Conservation (phyloP, 2,113 vertebrate genomes). For the Phylloscopus trochiloides region DNA sequence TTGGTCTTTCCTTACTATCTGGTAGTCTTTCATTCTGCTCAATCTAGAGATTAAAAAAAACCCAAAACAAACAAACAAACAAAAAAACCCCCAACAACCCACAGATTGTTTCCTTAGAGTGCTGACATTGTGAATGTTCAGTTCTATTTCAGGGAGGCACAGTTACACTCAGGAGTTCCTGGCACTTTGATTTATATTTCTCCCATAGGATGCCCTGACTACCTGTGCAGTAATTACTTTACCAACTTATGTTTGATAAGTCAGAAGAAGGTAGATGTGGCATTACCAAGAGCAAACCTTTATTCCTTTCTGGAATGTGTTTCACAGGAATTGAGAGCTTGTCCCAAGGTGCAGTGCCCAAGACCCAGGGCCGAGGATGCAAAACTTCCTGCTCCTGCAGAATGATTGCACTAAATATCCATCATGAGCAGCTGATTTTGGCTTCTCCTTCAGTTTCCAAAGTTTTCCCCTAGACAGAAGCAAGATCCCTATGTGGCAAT, state of each 20-base stretch:
- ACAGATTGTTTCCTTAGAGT: not conserved
- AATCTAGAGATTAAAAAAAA: not conserved
- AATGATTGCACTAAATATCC: not conserved
- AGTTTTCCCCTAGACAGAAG: not conserved
- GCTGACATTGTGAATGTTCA: not conserved
- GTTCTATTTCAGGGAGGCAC: not conserved
- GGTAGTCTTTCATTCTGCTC: not conserved
- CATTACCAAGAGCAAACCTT: not conserved
- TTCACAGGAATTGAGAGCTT: not conserved
- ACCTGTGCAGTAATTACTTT: not conserved
- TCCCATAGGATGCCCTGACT: not conserved
- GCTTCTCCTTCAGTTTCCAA: not conserved
- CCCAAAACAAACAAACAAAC: too few relatives aligned
- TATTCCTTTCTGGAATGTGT: not conserved
- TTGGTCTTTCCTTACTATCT: not conserved
- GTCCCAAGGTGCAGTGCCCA: accelerated
- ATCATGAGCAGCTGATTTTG: not conserved
- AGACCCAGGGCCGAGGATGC: not conserved
- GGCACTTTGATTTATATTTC: not conserved
- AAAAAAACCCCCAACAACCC: too few relatives aligned
- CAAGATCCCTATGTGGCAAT: not conserved
- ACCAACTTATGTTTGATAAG: not conserved
- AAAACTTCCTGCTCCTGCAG: not conserved
- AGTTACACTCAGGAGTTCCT: not conserved
- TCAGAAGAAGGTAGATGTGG: not conserved